phyloP scores from a whole-genome alignment of 2,797 vertebrate species.

The Diceros bicornis region DNA sequence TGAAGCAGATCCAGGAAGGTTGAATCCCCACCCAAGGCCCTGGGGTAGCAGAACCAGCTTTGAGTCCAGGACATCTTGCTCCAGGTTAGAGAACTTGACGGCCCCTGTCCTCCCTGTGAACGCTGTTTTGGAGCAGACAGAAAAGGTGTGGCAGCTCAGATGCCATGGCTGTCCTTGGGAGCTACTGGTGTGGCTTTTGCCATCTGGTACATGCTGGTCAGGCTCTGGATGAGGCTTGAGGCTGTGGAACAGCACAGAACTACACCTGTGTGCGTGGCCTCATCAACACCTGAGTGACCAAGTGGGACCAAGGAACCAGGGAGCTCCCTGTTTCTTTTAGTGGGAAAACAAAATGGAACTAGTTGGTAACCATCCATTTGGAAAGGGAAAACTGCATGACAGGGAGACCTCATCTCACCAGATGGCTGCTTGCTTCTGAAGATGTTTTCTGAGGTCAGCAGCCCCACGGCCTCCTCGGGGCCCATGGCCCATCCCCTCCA shows the following conservation, averaged over 20 bases:
- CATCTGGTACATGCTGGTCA: not conserved
- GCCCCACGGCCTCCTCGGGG: not conserved
- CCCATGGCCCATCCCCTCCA: not conserved
- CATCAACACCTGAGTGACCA: not conserved
- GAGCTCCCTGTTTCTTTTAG: not conserved
- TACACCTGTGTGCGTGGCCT: not conserved
- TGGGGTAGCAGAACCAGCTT: not conserved
- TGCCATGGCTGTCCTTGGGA: not conserved
- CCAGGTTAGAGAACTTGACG: not conserved
- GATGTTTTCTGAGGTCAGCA: not conserved
- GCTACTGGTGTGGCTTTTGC: not conserved
- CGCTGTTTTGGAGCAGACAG: not conserved
- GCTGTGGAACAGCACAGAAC: fast-evolving
- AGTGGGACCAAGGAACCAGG: not conserved
- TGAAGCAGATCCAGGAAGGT: fast-evolving
- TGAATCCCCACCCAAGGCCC: not conserved
- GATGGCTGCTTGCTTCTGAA: fast-evolving
- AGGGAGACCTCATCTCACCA: not conserved
- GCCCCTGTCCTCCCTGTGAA: not conserved
- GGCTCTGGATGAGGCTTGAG: not conserved
- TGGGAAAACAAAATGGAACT: no score
- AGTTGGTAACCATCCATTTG: not conserved
- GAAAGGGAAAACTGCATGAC: not conserved
- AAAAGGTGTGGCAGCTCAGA: not conserved
- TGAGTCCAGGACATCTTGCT: not conserved